Evolutionary conservation across 2,888 invertebrate species (phyloP), one percentile per base, ranked within the genome.

Genomic region (Lacanobia oleracea): DNA sequence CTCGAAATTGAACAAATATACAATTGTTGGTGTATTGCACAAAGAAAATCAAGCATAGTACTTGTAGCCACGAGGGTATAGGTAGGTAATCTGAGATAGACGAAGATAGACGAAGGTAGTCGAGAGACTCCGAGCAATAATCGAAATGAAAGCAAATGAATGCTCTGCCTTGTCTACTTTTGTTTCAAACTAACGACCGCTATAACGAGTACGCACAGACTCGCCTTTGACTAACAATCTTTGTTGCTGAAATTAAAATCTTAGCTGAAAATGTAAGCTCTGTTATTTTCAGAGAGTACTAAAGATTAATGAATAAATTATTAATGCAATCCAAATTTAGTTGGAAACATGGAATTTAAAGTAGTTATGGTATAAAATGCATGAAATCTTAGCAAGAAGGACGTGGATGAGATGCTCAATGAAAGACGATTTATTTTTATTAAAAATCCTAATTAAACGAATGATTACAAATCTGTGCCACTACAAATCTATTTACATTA

Each of bases 401-500:
- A 33, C 3, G 3, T 0, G 2, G 7, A 2, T 14, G 21, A 23
- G 12, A 3, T n/a, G 14, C 12, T 16, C 23, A 40, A n/a, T 37
- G 16, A 57, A 21, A 53, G 10, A 40, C 12, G 56, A 69, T 72
- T 75, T 67, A 33, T 33, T 33, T 33, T 5, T 4, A 33, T 33
- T 33, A 33, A 33, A 33, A 4, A 33, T 5, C 33, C 33, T 6
- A 33, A 33, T 33, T 3, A 33, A 33, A 33, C 6, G 5, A 2
- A 33, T 33, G 43, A 66, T 82, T 57, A 68, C 56, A 66, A 40
- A 60, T 67, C 53, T 14, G 63, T 59, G 33, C 21, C 40, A 50
- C 54, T 56, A 61, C 65, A 62, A 74, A 83, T 71, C 77, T 72
- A 78, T 84, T 83, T 75, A 48, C 71, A 78, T 83, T 85, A 77